A percentile compares a stretch with the other conserved stretches of the same genome.
Evolutionary conservation across 2,113 vertebrate species (phyloP).

Genomic region (Strix uralensis): DNA sequence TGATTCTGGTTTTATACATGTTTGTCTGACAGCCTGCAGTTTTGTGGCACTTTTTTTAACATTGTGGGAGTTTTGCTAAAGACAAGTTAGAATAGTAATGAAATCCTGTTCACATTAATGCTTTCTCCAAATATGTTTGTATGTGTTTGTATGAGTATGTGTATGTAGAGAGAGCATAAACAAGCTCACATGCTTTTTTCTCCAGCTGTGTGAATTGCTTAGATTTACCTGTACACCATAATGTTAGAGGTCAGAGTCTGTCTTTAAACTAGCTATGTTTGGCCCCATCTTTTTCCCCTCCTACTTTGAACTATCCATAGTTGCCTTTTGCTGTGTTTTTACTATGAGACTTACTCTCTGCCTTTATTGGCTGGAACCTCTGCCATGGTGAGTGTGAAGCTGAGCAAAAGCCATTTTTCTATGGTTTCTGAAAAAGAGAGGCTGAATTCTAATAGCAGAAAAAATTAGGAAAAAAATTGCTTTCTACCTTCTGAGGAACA

Average conservation of each 20-base stretch:
- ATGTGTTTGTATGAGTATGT: neutral
- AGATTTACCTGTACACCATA: neutral
- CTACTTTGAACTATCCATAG: neutral
- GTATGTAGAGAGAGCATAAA: neutral
- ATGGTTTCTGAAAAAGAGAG: neutral
- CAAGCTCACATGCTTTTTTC: neutral
- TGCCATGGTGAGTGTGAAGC: neutral
- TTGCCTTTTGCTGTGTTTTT: neutral
- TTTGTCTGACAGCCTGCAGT: neutral
- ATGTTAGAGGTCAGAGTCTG: neutral
- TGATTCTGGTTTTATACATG: neutral
- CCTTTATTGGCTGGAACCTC: neutral
- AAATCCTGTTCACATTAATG: neutral
- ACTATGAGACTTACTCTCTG: neutral
- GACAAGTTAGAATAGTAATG: neutral
- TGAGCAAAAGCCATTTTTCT: neutral
- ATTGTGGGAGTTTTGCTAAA: neutral
- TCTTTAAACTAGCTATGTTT: neutral
- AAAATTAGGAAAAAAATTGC: neutral
- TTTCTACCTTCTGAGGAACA: neutral
- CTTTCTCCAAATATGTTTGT: neutral
- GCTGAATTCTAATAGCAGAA: neutral
- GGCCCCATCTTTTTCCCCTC: neutral
- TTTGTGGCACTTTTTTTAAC: neutral
- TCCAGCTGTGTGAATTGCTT: neutral